Evolutionary conservation across 2,888 invertebrate genomes (phyloP), one percentile per base, ranked within the genome.

Genomic region (Xanthia icteritia): DNA sequence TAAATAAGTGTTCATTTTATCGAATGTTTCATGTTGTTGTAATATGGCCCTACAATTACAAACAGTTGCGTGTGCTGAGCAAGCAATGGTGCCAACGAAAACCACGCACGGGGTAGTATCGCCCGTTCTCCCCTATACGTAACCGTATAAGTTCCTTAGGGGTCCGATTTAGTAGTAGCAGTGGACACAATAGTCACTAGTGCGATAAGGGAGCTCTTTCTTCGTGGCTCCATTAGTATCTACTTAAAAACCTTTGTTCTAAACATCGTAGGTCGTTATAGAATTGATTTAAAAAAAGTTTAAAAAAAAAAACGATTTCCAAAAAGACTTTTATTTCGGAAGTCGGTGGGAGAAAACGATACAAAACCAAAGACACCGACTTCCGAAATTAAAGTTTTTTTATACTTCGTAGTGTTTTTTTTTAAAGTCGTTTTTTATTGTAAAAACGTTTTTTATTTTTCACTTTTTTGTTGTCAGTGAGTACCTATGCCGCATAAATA

Each of bases 61-160:
- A 36, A 1, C 31, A 39, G 31, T 81, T 42, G 73, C 81, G 82
- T 69, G 77, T 27, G 48, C 17, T n/a, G 17, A 15, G 45, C 63
- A 17, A 15, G 70, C 63, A 58, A 56, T 66, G 81, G 81, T 81
- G 67, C 70, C 65, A 77, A 56, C 65, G 20, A 20, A 77, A 73
- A 51, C 81, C 70, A 74, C 48, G 78, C 64, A 81, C 79, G 79
- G 71, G 68, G n/a, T 36, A 15, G 8, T 6, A 36, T 78, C 48
- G 73, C 76, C 36, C 9, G 20, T 2, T 11, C 51, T 23, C 64
- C 78, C 78, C 78, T 72, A n/a, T 4, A 42, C 36, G 4, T 20
- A 23, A 27, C 56, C 17, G 48, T 78, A 65, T 31, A 36, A 42
- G 78, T 60, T 72, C 72, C 48, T n/a, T 42, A 31, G 56, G 77